Evolutionary conservation across 2,888 invertebrate species (phyloP).

Genomic region (Nebria brevicollis): DNA sequence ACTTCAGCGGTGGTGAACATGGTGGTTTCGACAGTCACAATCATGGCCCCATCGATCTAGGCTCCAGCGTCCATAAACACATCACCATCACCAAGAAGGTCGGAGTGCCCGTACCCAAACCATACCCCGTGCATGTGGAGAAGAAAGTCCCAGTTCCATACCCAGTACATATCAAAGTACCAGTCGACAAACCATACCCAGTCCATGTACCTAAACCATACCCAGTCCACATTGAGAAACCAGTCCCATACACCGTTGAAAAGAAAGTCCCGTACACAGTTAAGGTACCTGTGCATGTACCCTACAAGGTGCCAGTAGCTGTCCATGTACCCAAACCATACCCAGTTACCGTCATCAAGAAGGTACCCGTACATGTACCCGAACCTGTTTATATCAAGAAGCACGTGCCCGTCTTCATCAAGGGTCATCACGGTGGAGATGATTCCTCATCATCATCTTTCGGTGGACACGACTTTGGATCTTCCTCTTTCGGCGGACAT

Average conservation of each 20-base stretch:
- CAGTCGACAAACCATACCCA: constrained; percentile 64
- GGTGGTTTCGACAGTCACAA: constrained; percentile 11
- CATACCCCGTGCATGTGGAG: constrained; percentile 66
- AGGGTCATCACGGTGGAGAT: constrained; percentile 30
- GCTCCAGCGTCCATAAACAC: constrained; percentile 56
- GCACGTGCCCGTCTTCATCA: constrained; percentile 40
- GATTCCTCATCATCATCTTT: not conserved
- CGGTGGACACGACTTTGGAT: constrained; percentile 44
- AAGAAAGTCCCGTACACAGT: constrained; percentile 63
- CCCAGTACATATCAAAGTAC: constrained; percentile 61
- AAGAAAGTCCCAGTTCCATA: constrained; percentile 65
- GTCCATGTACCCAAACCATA: constrained; percentile 33
- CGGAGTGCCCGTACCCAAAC: constrained; percentile 65
- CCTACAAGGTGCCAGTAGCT: constrained; percentile 28
- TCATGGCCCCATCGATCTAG: constrained; percentile 53
- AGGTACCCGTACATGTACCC: constrained; percentile 40
- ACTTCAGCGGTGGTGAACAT: not conserved
- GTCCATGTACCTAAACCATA: constrained; percentile 64
- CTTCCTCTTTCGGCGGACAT: constrained; percentile 48
- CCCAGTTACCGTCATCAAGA: constrained; percentile 36
- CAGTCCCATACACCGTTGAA: constrained; percentile 66
- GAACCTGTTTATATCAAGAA: constrained; percentile 42
- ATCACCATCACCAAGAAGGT: constrained; percentile 64
- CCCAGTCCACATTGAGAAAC: constrained; percentile 65
- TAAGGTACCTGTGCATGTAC: constrained; percentile 39